Conservation (phyloP, 2,797 vertebrate genomes). For the Lophotriccus pileatus region DNA sequence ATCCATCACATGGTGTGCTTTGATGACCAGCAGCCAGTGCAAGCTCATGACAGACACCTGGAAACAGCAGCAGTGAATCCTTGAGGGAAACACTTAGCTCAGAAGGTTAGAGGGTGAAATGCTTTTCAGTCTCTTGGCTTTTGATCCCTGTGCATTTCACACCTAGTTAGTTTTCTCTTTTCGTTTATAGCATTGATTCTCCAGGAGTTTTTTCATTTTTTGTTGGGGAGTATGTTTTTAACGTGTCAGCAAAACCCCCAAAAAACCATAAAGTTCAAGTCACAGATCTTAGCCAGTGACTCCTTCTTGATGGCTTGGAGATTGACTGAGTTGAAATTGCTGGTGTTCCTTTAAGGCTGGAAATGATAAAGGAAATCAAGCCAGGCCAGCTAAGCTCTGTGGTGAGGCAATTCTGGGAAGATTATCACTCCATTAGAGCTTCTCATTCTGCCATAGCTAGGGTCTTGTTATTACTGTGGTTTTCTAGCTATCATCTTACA, state of each 20-base stretch:
- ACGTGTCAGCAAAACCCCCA: not conserved
- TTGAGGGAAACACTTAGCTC: not conserved
- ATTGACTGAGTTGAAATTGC: not conserved
- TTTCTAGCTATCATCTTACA: constrained; percentile 45
- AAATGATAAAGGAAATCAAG: not conserved
- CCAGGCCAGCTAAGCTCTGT: not conserved
- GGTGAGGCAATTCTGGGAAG: not conserved
- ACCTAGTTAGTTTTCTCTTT: not conserved
- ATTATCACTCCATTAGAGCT: not conserved
- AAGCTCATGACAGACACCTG: not conserved
- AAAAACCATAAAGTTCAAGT: not conserved
- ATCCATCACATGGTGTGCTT: not conserved
- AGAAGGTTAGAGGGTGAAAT: not conserved
- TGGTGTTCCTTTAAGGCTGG: constrained; percentile 1
- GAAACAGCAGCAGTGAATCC: not conserved
- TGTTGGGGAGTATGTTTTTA: not conserved
- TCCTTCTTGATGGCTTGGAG: not conserved
- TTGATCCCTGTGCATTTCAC: not conserved
- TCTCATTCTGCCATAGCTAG: not conserved
- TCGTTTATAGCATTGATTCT: not conserved
- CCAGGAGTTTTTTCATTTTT: not conserved
- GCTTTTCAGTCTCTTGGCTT: not conserved
- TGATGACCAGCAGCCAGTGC: not conserved
- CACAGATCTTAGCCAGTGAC: not conserved
- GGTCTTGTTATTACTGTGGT: not conserved